Base-by-base conservation (phyloP, 2,797 vertebrate species). In the Eulemur mongoz region DNA sequence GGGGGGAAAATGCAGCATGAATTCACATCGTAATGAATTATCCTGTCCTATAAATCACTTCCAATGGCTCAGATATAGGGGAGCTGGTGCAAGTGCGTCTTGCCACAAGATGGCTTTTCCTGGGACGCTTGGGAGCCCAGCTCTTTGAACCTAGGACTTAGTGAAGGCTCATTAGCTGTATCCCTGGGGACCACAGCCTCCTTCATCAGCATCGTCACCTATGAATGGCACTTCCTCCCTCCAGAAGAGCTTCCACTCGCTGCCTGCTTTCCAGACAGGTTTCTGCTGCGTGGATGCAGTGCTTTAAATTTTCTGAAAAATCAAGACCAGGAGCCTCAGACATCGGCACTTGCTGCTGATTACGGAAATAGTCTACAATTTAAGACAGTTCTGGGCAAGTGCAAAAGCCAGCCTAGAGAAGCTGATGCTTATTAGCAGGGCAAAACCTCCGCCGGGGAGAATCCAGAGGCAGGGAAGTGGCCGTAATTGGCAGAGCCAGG, bases 301-400 rank as follows among this genome's bases (percentile, higher is more conserved):
- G 23, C 38, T 89, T 89, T 48, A 22, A 20, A 48, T 65, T 61
- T 89, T 61, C 91, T 35, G 48, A 89, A 93, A 92, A 86, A 67
- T 70, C 38, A 79, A 65, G 86, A 78, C 38, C 89, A 61, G 88
- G 35, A 91, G 57, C 69, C 20, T 43, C 91, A 89, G 79, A 65
- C 63, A 65, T 27, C 35, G 57, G 75, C 23, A 38, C 35, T 87
- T 75, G 84, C 81, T 86, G 54, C 52, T 32, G 70, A 52, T 86
- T 63, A 69, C 38, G 81, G 79, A 93, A 89, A 30, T 22, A 38
- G 7, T 70, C 57, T 63, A 43, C 0, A 14, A 43, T 59, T 86
- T 69, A 57, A 96, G 69, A 69, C 82, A 79, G 22, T 70, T 92
- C 86, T 30, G 70, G 72, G 63, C 79, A 84, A 67, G 78, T 65